phyloP scores from a whole-genome alignment of 1,140 invertebrate species.

The Maniola jurtina region DNA sequence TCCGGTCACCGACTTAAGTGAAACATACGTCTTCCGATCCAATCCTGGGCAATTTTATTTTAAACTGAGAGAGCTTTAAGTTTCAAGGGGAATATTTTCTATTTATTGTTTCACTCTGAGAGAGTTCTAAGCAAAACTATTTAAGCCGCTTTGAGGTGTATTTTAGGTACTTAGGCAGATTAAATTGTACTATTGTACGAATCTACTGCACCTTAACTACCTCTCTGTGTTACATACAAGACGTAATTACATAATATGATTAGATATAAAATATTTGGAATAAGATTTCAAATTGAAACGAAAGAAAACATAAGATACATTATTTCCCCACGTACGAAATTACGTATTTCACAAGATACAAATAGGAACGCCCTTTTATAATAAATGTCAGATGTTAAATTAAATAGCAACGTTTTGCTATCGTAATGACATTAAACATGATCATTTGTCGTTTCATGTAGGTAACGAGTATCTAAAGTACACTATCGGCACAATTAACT shows the following conservation, averaged over 20 bases:
- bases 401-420: conserved; percentile 22
- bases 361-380: conserved; percentile 3
- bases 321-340: not conserved
- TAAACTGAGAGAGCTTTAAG: conserved; percentile 1
- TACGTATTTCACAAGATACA: not conserved
- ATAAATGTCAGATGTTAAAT: conserved; percentile 30
- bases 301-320: not conserved
- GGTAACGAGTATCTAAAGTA: conserved; percentile 18
- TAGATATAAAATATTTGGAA: too few species aligned
- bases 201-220: too few species aligned
- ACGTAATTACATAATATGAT: too few species aligned
- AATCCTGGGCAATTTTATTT: conserved; percentile 15
- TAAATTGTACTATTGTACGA: too few species aligned
- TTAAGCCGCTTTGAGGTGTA: not conserved
- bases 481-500: conserved; percentile 35
- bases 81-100: conserved; percentile 12
- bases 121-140: conserved; percentile 2
- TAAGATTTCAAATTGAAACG: too few species aligned
- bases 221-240: too few species aligned
- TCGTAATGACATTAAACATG: conserved; percentile 25
- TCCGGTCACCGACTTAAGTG: conserved; percentile 23
- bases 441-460: conserved; percentile 21
- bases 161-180: not conserved
- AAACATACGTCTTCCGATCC: conserved; percentile 15
- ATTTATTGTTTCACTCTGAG: not conserved